A percentile compares a stretch with the other conserved stretches of the same genome.
These are phyloP conservation scores for Cervus canadensis DNA, from an alignment of 2,113 vertebrate genomes.

Conservation along the genomic window DNA sequence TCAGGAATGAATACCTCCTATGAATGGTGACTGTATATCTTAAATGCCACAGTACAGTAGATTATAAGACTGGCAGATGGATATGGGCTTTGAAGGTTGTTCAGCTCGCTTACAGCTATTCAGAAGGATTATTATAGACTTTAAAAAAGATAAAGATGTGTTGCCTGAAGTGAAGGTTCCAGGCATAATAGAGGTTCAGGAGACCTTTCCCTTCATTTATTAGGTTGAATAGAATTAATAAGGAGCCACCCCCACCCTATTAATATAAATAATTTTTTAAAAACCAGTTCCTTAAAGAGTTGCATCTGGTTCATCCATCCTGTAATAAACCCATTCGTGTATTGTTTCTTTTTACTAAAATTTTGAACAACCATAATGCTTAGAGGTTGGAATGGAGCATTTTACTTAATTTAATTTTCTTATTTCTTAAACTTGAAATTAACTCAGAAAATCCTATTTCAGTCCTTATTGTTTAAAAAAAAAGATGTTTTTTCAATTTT, in stretches of 20 bases:
- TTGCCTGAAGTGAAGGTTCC: conserved; percentile 1
- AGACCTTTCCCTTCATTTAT: conserved; percentile 1
- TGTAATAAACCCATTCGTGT: not conserved
- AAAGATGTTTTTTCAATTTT: not conserved
- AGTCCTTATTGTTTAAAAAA: not conserved
- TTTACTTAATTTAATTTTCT: conserved; percentile 8
- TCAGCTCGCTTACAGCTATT: not conserved
- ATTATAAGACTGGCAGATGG: not conserved
- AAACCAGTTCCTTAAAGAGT: not conserved
- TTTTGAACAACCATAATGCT: not conserved
- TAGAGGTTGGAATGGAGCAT: not conserved
- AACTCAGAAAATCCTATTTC: not conserved
- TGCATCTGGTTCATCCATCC: not conserved
- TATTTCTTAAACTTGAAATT: not conserved
- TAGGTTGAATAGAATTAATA: conserved; percentile 25
- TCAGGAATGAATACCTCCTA: not conserved
- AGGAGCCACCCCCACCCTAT: not conserved
- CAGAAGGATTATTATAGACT: not conserved
- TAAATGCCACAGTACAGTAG: not conserved
- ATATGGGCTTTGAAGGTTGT: not conserved
- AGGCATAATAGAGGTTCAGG: not conserved
- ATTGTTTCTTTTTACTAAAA: not conserved
- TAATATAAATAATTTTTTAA: not conserved
- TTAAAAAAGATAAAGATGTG: not conserved
- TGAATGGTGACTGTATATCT: not conserved